Conservation (phyloP, 2,113 vertebrate genomes). For the Eptatretus burgeri region DNA sequence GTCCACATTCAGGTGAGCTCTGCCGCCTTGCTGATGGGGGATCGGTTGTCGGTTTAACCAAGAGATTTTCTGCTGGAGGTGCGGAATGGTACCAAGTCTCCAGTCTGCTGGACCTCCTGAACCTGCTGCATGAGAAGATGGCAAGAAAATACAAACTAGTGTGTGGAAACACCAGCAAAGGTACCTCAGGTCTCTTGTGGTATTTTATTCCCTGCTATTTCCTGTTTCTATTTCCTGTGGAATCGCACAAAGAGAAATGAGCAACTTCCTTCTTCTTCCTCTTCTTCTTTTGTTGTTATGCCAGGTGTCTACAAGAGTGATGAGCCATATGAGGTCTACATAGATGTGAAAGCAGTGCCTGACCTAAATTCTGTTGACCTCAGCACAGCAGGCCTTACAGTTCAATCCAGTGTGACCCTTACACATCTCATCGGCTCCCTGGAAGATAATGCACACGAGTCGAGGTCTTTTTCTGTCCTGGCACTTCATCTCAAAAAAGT, state of each 20-base stretch:
- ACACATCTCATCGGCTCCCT: slow-evolving; percentile 7
- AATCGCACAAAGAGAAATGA: neutral
- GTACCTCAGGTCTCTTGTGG: neutral
- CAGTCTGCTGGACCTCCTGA: neutral
- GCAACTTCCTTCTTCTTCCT: neutral
- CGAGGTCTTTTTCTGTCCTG: slow-evolving; percentile 1
- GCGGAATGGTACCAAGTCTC: slow-evolving; percentile 7
- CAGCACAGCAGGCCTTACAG: slow-evolving; percentile 5
- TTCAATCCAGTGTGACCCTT: slow-evolving; percentile 7
- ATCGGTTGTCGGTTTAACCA: too few relatives aligned
- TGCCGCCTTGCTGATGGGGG: too few relatives aligned
- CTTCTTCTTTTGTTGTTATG: neutral
- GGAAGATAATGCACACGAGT: slow-evolving; percentile 6
- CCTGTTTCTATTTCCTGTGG: neutral
- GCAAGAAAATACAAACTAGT: slow-evolving; percentile 2
- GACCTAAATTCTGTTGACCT: slow-evolving; percentile 8
- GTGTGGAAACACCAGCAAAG: slow-evolving; percentile 8
- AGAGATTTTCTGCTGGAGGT: neutral
- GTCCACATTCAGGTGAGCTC: neutral
- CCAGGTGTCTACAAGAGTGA: slow-evolving; percentile 9
- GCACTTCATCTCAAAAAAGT: slow-evolving; percentile 8
- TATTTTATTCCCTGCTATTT: neutral
- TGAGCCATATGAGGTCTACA: slow-evolving; percentile 5
- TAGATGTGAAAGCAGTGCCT: slow-evolving; percentile 9
- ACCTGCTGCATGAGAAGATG: neutral